Evolutionary conservation across 1,140 invertebrate genomes (phyloP).

Genomic region (Caenorhabditis brenneri): DNA sequence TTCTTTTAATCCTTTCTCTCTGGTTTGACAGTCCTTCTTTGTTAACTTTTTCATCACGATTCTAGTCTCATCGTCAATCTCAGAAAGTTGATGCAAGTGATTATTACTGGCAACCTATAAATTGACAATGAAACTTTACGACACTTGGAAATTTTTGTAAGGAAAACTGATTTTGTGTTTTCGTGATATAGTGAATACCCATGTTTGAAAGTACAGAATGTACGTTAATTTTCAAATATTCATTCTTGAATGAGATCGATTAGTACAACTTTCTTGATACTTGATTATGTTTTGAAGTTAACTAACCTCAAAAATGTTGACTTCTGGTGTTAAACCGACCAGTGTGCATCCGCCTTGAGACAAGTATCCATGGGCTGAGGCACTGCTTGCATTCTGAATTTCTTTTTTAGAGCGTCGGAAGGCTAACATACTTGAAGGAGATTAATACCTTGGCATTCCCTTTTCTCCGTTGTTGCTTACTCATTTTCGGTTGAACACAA

Average conservation of each 20-base stretch:
- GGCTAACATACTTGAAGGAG: neutral
- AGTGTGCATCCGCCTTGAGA: neutral
- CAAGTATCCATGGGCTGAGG: neutral
- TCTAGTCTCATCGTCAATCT: constrained; percentile 10
- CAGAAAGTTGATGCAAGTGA: neutral
- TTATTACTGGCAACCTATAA: constrained; percentile 45
- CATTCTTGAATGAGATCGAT: too few relatives aligned
- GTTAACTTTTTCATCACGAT: constrained; percentile 49
- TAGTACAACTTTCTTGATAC: too few relatives aligned
- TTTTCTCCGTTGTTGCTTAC: constrained; percentile 47
- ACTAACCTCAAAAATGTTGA: constrained; percentile 13
- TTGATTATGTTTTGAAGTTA: neutral
- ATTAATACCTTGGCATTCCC: constrained; percentile 46
- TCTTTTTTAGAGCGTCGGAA: neutral
- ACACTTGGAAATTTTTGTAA: too few relatives aligned
- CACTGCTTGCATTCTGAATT: constrained; percentile 29
- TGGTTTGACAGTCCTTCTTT: constrained; percentile 48
- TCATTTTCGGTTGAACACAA: constrained; percentile 8
- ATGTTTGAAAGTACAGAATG: too few relatives aligned
- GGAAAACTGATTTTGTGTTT: too few relatives aligned
- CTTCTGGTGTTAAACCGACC: constrained; percentile 3
- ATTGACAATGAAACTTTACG: too few relatives aligned
- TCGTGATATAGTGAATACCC: too few relatives aligned
- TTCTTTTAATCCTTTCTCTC: constrained; percentile 47
- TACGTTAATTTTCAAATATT: too few relatives aligned